Evolutionary conservation across 2,113 vertebrate species (phyloP).

Genomic region (Marcusenius ussheri): DNA sequence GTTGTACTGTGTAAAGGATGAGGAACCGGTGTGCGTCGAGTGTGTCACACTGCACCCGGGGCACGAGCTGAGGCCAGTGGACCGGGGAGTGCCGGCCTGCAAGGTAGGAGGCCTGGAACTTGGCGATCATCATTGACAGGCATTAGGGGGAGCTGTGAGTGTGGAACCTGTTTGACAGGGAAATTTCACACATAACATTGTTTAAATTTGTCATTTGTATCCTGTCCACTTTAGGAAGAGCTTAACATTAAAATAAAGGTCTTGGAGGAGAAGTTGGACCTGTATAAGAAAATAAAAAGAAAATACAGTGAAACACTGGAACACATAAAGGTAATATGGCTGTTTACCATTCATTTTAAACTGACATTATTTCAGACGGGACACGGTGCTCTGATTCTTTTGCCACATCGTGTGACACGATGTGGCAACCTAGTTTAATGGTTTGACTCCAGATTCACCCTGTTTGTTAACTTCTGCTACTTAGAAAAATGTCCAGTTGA

Average conservation of each 20-base stretch:
- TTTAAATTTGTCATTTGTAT: neutral
- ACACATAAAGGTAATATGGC: slow-evolving; percentile 50
- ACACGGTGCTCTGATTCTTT: neutral
- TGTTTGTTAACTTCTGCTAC: neutral
- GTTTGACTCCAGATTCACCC: neutral
- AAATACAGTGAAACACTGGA: slow-evolving; percentile 38
- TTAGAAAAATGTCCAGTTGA: neutral
- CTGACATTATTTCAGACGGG: neutral
- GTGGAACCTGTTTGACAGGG: neutral
- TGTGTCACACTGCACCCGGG: slow-evolving; percentile 47
- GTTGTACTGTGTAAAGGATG: slow-evolving; percentile 61
- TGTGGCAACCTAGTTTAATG: neutral
- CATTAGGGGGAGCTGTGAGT: neutral
- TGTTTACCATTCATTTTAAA: neutral
- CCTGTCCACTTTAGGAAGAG: slow-evolving; percentile 38
- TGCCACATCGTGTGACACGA: neutral
- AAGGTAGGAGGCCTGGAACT: slow-evolving; percentile 41
- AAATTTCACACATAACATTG: neutral
- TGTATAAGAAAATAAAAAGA: slow-evolving; percentile 39
- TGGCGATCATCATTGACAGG: neutral
- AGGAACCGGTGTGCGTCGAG: slow-evolving; percentile 55
- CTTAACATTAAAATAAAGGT: slow-evolving; percentile 51
- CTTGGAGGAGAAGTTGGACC: slow-evolving; percentile 51
- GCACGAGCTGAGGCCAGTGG: slow-evolving; percentile 41
- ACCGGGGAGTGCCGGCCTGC: slow-evolving; percentile 30